phyloP scores from a whole-genome alignment of 2,888 invertebrate genomes.

The Brachyptera putata region DNA sequence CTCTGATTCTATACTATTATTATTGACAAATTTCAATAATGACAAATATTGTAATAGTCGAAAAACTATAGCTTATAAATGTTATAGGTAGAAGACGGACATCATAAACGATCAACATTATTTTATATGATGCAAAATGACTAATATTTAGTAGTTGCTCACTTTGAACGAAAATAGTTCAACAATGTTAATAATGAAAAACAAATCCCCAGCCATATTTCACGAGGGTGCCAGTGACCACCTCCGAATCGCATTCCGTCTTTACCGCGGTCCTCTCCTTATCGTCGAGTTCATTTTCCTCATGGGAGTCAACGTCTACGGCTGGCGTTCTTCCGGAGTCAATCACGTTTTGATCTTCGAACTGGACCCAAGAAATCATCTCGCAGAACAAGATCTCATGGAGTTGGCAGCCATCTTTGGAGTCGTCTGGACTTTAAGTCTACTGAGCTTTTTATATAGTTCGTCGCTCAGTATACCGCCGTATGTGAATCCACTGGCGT shows the following conservation, averaged over 20 bases:
- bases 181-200: too few species aligned
- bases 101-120: too few species aligned
- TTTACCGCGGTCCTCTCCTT: slow-evolving; percentile 92
- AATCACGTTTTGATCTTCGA: slow-evolving; percentile 98
- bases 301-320: slow-evolving; percentile 94
- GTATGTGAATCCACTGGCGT: slow-evolving; percentile 83
- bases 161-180: too few species aligned
- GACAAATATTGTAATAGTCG: too few species aligned
- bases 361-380: slow-evolving; percentile 89
- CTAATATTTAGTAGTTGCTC: too few species aligned
- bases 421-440: slow-evolving; percentile 89
- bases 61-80: too few species aligned
- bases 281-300: slow-evolving; percentile 89
- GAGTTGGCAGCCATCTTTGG: slow-evolving; percentile 91
- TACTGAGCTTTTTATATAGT: slow-evolving; percentile 70
- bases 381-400: slow-evolving; percentile 91
- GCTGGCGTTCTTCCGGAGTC: slow-evolving; percentile 95
- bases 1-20: too few species aligned
- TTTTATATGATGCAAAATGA: too few species aligned
- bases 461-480: slow-evolving; percentile 74
- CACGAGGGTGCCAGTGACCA: slow-evolving; percentile 58
- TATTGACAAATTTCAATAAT: too few species aligned
- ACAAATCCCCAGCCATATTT: slow-evolving; percentile 58
- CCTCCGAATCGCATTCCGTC: slow-evolving; percentile 65
- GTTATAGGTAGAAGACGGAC: too few species aligned